Conservation (phyloP, 2,113 vertebrate species). For the Potamarius usumacintae region DNA sequence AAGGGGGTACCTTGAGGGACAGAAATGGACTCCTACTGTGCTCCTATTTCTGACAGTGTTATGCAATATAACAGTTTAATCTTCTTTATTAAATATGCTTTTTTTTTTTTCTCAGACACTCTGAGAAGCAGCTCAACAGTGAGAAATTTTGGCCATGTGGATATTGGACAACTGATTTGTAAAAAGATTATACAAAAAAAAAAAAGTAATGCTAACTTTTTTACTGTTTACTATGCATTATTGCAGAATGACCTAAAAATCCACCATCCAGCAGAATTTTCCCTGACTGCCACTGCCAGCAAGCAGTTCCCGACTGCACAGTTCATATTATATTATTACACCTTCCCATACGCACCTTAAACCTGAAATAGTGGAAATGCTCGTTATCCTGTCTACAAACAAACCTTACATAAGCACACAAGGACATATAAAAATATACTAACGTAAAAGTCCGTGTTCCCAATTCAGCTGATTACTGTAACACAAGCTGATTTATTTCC, state of each 20-base stretch:
- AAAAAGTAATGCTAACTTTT: not conserved
- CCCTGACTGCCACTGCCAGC: not conserved
- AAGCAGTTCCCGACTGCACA: not conserved
- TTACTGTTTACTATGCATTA: not conserved
- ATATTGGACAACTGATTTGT: not conserved
- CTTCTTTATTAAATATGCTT: not conserved
- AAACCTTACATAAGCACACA: not conserved
- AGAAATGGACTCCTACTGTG: too few relatives aligned
- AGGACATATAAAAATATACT: not conserved
- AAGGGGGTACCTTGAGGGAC: too few relatives aligned
- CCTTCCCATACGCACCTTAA: not conserved
- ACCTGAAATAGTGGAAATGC: not conserved
- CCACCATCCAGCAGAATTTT: not conserved
- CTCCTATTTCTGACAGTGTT: too few relatives aligned
- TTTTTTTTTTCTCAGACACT: not conserved
- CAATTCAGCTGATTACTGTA: not conserved
- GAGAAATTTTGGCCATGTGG: not conserved
- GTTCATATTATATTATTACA: not conserved
- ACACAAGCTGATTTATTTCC: not conserved
- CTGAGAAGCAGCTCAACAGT: not conserved
- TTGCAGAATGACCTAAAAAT: not conserved
- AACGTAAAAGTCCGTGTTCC: not conserved
- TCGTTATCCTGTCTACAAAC: not conserved
- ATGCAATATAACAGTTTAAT: not conserved
- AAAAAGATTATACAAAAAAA: not conserved